Percentiles rank a stretch among this genome's conserved stretches.
Evolutionary conservation across 2,113 vertebrate species (phyloP).

Genomic region (Amia ocellicauda): DNA sequence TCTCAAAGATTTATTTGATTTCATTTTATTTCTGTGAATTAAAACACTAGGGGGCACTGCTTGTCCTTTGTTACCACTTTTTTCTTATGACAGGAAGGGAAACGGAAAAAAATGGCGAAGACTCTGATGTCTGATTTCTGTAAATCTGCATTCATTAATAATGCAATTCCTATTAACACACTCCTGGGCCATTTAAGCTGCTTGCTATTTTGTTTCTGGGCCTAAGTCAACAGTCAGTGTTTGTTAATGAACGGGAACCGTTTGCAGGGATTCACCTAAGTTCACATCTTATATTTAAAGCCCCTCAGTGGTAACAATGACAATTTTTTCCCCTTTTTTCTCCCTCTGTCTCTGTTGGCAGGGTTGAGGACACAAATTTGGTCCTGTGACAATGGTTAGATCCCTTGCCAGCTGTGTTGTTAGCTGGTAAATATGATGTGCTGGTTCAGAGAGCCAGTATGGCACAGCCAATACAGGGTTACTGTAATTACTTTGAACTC

Average conservation of each 20-base stretch:
- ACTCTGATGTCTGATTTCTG: slow-evolving; percentile 64
- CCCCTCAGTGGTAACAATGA: slow-evolving; percentile 49
- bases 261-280: slow-evolving; percentile 49
- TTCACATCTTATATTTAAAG: slow-evolving; percentile 50
- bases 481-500: slow-evolving; percentile 49
- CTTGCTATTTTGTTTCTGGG: slow-evolving; percentile 50
- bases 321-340: slow-evolving; percentile 29
- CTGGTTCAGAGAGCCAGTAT: slow-evolving; percentile 45
- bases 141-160: slow-evolving; percentile 73
- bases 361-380: slow-evolving; percentile 65
- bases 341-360: slow-evolving; percentile 63
- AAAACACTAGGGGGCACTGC: slow-evolving; percentile 98
- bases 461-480: no score
- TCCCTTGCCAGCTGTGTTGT: slow-evolving; percentile 65
- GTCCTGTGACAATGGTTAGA: slow-evolving; percentile 58
- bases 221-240: slow-evolving; percentile 31
- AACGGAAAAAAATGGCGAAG: slow-evolving; percentile 50
- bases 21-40: slow-evolving; percentile 64
- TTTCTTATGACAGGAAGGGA: slow-evolving; percentile 44
- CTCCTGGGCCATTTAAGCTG: slow-evolving; percentile 37
- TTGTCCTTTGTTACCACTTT: slow-evolving; percentile 78
- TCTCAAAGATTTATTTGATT: slow-evolving; percentile 49
- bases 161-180: slow-evolving; percentile 46
- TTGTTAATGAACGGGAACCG: slow-evolving; percentile 56
- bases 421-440: slow-evolving; percentile 49